Base-by-base conservation (phyloP, 2,113 vertebrate species). In the Melanotaenia duboulayi region DNA sequence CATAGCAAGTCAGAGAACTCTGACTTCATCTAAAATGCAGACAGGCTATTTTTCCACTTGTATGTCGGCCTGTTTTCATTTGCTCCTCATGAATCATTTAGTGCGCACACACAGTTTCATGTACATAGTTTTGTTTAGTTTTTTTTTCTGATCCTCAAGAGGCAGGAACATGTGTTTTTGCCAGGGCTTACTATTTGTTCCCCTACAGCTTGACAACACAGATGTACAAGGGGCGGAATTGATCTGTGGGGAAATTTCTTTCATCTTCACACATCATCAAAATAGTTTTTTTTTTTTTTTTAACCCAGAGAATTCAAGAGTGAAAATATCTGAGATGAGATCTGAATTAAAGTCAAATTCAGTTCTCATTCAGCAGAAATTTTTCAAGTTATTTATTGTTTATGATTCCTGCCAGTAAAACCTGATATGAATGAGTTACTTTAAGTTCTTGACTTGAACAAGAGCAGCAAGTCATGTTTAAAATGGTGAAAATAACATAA, bases 81-180 rank as follows among this genome's bases (percentile, higher is more conserved):
- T 89, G 75, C 82, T 73, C 62, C 87, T 89, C 83, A 91, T 91
- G 81, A 91, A 91, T 91, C 81, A 92, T 91, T 91, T 86, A 92
- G 78, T 17, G 1, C 6, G 11, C 80, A 74, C 87, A 85, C 82
- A 85, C 82, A 75, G 80, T 86, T 88, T 89, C 82, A 80, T 86
- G 84, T 84, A 76, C 78, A 14, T 74, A 64, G 49, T 71, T 61
- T 62, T 79, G n/a, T n/a, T n/a, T n/a, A n/a, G n/a, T 58, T 71
- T 62, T 72, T 82, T 67, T 35, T 35, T 35, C 32, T 77, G 48
- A 84, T 84, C 71, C 82, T 82, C 71, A 1, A 60, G 77, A 81
- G 78, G 51, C 24, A 12, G 50, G 72, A 88, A 88, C 81, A 84
- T 55, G 55, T 79, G 77, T 87, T 87, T 78, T 82, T 76, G 46